Conservation (phyloP, 2,797 vertebrate genomes). For the Xenopus petersii region DNA sequence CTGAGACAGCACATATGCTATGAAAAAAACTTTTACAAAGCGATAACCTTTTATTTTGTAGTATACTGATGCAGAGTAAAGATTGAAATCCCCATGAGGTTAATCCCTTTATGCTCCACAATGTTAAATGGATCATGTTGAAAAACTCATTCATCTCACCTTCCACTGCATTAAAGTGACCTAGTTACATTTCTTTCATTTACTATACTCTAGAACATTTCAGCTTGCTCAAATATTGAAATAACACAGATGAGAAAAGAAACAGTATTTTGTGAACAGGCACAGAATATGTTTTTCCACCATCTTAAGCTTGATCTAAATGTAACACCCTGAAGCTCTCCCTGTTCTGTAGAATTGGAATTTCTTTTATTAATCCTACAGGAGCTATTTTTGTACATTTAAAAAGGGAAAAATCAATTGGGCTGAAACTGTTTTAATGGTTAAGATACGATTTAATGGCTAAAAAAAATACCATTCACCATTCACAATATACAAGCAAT, state of each 20-base stretch:
- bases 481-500: constrained; percentile 24
- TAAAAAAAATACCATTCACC: constrained; percentile 9
- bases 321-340: constrained; percentile 13
- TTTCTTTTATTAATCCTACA: constrained; percentile 22
- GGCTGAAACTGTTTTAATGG: constrained; percentile 33
- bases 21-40: constrained; percentile 13
- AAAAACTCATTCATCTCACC: constrained; percentile 32
- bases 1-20: too few relatives aligned
- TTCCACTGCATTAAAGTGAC: constrained; percentile 28
- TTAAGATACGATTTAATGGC: constrained; percentile 30
- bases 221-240: constrained; percentile 41
- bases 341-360: constrained; percentile 4
- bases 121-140: constrained; percentile 38
- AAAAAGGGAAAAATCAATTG: constrained; percentile 20
- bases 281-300: constrained; percentile 12
- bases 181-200: constrained; percentile 33
- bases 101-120: constrained; percentile 16
- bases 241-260: constrained; percentile 18
- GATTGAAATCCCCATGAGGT: constrained; percentile 19
- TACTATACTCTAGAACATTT: constrained; percentile 22
- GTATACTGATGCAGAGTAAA: constrained; percentile 18
- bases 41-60: constrained; percentile 15
- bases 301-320: constrained; percentile 24
- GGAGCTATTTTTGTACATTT: constrained; percentile 15
- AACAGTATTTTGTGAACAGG: constrained; percentile 13